phyloP scores from a whole-genome alignment of 2,888 invertebrate species.

The Agonopterix arenella region DNA sequence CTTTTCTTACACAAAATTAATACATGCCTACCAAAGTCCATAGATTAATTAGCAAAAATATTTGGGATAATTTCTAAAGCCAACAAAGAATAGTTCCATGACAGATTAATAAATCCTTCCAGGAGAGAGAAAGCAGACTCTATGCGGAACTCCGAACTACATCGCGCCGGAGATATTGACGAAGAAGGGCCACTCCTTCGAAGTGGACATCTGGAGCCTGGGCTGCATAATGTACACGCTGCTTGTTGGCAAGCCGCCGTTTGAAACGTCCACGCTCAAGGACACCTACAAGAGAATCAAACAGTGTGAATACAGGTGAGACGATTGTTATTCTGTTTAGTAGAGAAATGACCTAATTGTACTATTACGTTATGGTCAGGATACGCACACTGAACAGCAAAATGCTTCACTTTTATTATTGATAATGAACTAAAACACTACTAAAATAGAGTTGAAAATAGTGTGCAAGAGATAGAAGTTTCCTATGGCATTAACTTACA shows the following conservation, averaged over 20 bases:
- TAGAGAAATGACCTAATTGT: no score
- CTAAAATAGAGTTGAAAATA: no score
- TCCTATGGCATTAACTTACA: no score
- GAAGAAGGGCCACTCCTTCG: constrained; percentile 98
- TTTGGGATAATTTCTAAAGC: background rate
- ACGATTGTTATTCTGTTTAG: no score
- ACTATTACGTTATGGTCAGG: no score
- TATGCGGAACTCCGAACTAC: constrained; percentile 99
- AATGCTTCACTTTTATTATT: no score
- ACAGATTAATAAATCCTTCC: constrained; percentile 5
- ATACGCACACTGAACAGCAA: no score
- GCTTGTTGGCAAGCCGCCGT: constrained; percentile 97
- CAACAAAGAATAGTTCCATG: background rate
- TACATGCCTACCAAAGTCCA: no score
- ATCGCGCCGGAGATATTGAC: constrained; percentile 98
- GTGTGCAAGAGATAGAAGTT: no score
- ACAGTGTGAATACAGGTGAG: constrained; percentile 93
- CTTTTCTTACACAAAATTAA: no score
- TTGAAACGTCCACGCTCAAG: constrained; percentile 95
- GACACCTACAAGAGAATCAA: constrained; percentile 97
- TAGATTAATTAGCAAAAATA: no score
- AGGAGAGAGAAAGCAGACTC: constrained; percentile 90
- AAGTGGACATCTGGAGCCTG: constrained; percentile 99
- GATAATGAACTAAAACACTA: no score
- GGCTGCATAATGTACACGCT: constrained; percentile 99